Percentiles rank a stretch among this genome's conserved stretches.
Conservation (phyloP, 2,797 vertebrate genomes). For the Malurus splendens region DNA sequence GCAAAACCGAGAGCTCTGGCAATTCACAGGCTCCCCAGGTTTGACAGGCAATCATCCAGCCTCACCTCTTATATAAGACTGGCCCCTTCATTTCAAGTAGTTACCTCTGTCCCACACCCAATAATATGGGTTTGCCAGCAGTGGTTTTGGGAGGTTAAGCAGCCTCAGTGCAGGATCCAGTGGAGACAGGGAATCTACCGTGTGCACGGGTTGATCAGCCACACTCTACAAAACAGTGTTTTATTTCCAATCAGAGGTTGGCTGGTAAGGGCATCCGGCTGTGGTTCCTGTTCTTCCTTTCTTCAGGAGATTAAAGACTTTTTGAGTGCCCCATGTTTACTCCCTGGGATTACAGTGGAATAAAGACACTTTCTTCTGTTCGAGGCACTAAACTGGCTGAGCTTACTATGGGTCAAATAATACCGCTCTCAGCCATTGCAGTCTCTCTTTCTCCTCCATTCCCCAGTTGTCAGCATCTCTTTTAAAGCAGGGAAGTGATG, state of each 20-base stretch:
- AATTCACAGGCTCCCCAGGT: slow-evolving; percentile 27
- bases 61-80: slow-evolving; percentile 46
- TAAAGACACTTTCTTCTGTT: background rate
- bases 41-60: slow-evolving; percentile 48
- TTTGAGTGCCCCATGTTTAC: background rate
- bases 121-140: slow-evolving; percentile 13
- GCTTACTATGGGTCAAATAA: background rate
- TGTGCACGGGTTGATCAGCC: background rate
- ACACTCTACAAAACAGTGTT: background rate
- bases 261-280: background rate
- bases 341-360: background rate
- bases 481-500: background rate
- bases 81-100: slow-evolving; percentile 37
- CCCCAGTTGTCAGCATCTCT: background rate
- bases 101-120: slow-evolving; percentile 31
- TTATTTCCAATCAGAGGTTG: slow-evolving; percentile 11
- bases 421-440: background rate
- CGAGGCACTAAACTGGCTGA: background rate
- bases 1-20: slow-evolving; percentile 42
- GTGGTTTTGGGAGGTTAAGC: slow-evolving; percentile 5
- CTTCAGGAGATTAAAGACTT: background rate
- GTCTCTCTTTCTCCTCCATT: background rate
- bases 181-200: background rate
- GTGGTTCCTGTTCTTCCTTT: background rate
- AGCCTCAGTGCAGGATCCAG: background rate